Percentiles rank a stretch among this genome's conserved stretches.
Evolutionary conservation across 2,888 invertebrate genomes (phyloP).

Genomic region (Drosophila fulvimacula): DNA sequence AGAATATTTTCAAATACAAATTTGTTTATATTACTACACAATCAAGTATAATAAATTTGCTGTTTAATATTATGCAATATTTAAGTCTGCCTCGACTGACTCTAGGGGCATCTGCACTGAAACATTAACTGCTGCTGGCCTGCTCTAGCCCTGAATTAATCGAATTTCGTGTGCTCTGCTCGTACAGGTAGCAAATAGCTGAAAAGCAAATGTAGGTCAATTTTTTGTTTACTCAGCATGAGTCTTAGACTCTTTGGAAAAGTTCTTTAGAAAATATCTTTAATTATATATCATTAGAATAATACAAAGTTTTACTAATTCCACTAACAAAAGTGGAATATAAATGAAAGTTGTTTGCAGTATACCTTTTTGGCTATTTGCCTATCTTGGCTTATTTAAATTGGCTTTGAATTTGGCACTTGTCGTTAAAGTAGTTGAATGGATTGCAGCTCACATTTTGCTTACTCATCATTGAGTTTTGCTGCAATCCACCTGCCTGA

Average conservation of each 20-base stretch:
- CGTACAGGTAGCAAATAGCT: background rate
- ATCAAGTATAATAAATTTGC: no score
- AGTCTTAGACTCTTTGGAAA: background rate
- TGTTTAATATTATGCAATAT: no score
- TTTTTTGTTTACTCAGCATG: background rate
- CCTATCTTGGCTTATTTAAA: background rate
- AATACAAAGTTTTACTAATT: background rate
- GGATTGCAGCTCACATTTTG: background rate
- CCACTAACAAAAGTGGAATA: background rate
- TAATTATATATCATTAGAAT: background rate
- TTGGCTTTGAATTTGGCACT: background rate
- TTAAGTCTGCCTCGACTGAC: no score
- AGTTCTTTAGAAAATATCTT: background rate
- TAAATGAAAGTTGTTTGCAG: background rate
- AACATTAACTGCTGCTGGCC: no score
- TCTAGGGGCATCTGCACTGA: no score
- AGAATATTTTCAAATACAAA: no score
- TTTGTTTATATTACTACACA: no score
- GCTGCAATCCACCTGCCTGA: no score
- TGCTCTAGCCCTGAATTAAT: no score
- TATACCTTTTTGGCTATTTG: background rate
- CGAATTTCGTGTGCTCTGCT: no score
- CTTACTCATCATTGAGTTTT: background rate
- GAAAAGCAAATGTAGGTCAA: background rate
- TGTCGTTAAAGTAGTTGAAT: background rate